Conservation (phyloP, 2,113 vertebrate species). For the Apteryx owenii region DNA sequence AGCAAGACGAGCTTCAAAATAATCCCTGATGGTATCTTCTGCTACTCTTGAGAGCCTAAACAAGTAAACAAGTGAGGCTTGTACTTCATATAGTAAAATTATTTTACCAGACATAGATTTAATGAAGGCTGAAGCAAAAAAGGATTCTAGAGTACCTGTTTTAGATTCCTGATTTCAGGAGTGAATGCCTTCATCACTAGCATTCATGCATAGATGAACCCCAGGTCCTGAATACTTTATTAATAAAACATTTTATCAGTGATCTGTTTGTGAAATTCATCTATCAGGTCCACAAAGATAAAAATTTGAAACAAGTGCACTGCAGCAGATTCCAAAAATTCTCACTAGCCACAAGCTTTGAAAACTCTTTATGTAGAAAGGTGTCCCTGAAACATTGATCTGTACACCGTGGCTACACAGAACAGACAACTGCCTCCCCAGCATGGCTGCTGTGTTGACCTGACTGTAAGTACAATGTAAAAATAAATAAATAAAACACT, state of each 20-base stretch:
- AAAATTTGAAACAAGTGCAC: neutral
- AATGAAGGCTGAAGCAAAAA: neutral
- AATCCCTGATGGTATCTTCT: constrained; percentile 89
- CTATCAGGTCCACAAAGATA: neutral
- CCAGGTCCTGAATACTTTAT: neutral
- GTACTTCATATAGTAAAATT: neutral
- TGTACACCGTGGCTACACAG: neutral
- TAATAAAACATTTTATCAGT: neutral
- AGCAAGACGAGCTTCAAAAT: constrained; percentile 90
- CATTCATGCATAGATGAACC: neutral
- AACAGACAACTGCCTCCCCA: neutral
- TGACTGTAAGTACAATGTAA: neutral
- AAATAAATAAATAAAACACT: neutral
- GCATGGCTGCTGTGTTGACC: neutral
- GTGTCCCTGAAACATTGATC: neutral
- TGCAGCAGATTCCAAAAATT: neutral
- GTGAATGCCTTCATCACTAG: neutral
- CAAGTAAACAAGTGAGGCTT: neutral
- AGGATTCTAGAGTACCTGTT: neutral
- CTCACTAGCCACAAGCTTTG: neutral
- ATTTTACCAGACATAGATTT: neutral
- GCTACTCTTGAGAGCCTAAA: constrained; percentile 89
- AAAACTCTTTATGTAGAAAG: neutral
- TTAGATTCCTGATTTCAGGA: neutral
- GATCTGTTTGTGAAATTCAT: neutral